phyloP scores from a whole-genome alignment of 1,140 invertebrate genomes.

The Sesamia nonagrioides region DNA sequence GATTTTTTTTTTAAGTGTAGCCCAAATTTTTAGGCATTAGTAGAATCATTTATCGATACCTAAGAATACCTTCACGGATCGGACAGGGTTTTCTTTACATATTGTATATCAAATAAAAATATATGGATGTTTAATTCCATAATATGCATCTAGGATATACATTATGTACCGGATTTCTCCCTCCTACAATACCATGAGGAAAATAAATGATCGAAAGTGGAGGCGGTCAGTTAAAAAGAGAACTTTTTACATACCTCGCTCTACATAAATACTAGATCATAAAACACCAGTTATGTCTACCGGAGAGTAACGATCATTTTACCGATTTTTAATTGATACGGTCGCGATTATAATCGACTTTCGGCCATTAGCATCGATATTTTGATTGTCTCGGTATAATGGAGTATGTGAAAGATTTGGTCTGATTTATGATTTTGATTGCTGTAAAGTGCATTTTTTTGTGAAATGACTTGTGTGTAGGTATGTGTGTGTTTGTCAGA shows the following conservation, averaged over 20 bases:
- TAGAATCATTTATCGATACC: no score
- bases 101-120: no score
- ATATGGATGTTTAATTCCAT: no score
- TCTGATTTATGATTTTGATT: constrained; percentile 6
- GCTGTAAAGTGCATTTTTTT: not conserved
- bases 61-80: no score
- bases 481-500: not conserved
- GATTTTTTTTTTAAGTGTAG: no score
- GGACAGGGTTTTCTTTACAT: no score
- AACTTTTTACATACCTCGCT: not conserved
- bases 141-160: not conserved
- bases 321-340: constrained; percentile 59
- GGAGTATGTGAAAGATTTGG: not conserved
- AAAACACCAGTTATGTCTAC: constrained; percentile 20
- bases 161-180: constrained; percentile 5
- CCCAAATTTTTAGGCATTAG: no score
- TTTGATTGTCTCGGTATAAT: constrained; percentile 39
- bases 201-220: constrained; percentile 11
- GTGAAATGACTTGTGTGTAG: not conserved
- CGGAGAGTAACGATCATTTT: constrained; percentile 5
- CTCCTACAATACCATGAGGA: no score
- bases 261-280: constrained; percentile 8
- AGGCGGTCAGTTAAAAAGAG: not conserved
- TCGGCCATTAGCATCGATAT: constrained; percentile 72
- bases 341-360: constrained; percentile 69